A percentile compares a stretch with the other conserved stretches of the same genome.
Evolutionary conservation across 92 coral and sea anemone genomes (phyloP).

Genomic region (Parazoanthus darwini): DNA sequence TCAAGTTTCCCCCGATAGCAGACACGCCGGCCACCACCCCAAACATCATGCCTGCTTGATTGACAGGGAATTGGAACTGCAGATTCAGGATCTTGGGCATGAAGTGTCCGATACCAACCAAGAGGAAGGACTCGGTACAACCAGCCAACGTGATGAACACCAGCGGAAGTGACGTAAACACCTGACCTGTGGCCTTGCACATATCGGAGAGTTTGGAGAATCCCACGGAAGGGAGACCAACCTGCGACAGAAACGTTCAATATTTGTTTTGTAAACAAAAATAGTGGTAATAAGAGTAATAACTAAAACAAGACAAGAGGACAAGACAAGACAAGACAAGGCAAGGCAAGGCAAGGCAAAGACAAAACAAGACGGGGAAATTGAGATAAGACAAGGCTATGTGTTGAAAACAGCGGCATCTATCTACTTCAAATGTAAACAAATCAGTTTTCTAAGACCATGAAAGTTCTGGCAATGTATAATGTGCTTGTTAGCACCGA

Average conservation of each 20-base stretch:
- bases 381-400: too few species aligned
- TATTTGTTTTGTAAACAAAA: neutral
- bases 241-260: neutral
- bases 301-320: too few species aligned
- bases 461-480: too few species aligned
- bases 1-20: conserved; percentile 74
- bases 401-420: too few species aligned
- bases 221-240: conserved; percentile 37
- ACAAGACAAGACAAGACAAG: too few species aligned
- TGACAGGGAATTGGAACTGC: conserved; percentile 64
- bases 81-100: conserved; percentile 84
- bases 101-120: conserved; percentile 72
- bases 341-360: too few species aligned
- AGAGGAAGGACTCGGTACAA: conserved; percentile 63
- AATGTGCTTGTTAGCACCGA: too few species aligned
- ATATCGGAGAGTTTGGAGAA: conserved; percentile 64
- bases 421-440: too few species aligned
- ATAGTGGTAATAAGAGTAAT: too few species aligned
- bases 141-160: conserved; percentile 69
- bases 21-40: conserved; percentile 68
- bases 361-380: too few species aligned
- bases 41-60: conserved; percentile 66
- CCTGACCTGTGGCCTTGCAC: conserved; percentile 70
- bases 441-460: too few species aligned
- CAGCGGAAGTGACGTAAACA: conserved; percentile 63